Base-by-base conservation (phyloP, 2,113 vertebrate genomes). In the Tetrax tetrax region DNA sequence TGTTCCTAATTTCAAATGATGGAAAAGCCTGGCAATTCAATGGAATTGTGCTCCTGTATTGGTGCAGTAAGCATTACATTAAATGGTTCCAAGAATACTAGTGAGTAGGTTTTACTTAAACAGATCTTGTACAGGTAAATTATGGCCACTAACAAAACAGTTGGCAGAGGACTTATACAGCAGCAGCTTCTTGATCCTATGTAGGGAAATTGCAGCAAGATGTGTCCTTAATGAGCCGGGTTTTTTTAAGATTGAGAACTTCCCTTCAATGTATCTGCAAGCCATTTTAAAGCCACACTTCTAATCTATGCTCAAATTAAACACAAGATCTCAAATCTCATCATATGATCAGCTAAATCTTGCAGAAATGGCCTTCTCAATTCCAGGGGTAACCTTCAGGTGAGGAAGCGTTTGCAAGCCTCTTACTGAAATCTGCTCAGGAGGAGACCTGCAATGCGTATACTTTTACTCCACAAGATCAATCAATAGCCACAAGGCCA, bases 371-470 rank as follows among this genome's bases (percentile, higher is more conserved):
- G 75, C 90, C 47, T 3, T 59, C 90, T 24, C 63, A 10, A 27
- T 27, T 38, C 78, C 19, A 43, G 57, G 75, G 77, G 85, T 96
- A 94, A 93, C 95, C 95, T 95, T 97, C 95, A 87, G 78, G 94
- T 85, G 50, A 50, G 93, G 95, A 69, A 85, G 57, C 53, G 45
- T 56, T 84, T 47, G 84, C 56, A 84, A 91, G 82, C 65, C 95
- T 90, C 87, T 63, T 37, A 43, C 24, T 53, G 96, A 93, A 91
- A 96, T 38, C 90, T 81, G 95, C 95, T 96, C 91, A 78, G 96
- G 93, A 97, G 84, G 81, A 83, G 96, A 98, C 98, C 99, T 98
- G 99, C 99, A 99, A 98, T 99, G 99, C 98, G 99, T 98, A 98
- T 98, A 97, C 94, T 92, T 93, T 63, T 65, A 87, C 70, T 95